These are phyloP conservation scores for Eurystomus gularis DNA, from an alignment of 2,113 vertebrate genomes.

Conservation along the genomic window DNA sequence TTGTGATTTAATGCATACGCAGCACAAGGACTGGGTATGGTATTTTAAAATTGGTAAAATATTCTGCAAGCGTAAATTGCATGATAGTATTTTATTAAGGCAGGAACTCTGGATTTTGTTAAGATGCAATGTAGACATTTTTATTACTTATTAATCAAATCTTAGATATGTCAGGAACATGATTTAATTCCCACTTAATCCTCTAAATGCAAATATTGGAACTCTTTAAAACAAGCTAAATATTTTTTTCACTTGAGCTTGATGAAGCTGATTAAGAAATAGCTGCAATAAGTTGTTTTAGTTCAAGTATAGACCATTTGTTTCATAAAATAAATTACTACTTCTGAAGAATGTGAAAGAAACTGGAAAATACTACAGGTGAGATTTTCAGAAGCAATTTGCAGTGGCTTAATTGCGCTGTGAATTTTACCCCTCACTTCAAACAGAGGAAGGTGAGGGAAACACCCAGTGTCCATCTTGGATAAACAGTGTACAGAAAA, in stretches of 20 bases:
- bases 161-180: neutral
- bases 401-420: neutral
- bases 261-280: constrained; percentile 23
- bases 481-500: neutral
- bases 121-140: neutral
- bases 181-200: constrained; percentile 28
- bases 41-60: neutral
- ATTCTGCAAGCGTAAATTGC: neutral
- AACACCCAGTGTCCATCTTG: neutral
- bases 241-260: neutral
- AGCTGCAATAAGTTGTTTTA: neutral
- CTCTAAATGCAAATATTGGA: constrained; percentile 3
- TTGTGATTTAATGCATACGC: neutral
- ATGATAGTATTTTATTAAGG: neutral
- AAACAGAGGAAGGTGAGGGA: neutral
- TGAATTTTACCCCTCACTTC: neutral
- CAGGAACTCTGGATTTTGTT: constrained; percentile 28
- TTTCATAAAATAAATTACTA: constrained; percentile 43
- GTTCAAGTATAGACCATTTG: neutral
- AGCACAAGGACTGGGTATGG: neutral
- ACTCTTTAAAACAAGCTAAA: neutral
- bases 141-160: neutral
- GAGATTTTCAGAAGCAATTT: constrained; percentile 8
- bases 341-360: neutral
- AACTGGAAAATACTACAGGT: neutral